A percentile compares a stretch with the other conserved stretches of the same genome.
These are phyloP conservation scores for Neolamprologus modestus DNA, from an alignment of 2,113 vertebrate species.

Conservation along the genomic window DNA sequence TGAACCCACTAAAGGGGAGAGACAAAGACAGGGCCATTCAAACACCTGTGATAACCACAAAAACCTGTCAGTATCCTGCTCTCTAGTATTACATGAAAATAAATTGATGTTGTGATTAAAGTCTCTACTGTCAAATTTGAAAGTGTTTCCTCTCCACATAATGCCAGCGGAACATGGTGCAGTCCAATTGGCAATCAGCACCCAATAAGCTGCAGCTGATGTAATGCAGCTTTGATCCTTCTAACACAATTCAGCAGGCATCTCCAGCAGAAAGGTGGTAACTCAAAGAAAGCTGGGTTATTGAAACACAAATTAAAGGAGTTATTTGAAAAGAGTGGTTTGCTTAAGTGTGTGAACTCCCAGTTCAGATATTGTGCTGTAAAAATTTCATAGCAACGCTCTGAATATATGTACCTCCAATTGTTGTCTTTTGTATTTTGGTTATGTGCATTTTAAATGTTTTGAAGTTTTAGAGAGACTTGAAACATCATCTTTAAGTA, in stretches of 20 bases:
- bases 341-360: background rate
- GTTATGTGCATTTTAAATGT: background rate
- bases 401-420: background rate
- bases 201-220: background rate
- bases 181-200: background rate
- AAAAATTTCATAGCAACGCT: background rate
- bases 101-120: background rate
- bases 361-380: background rate
- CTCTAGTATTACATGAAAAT: background rate
- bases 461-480: background rate
- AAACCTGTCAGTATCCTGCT: background rate
- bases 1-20: background rate
- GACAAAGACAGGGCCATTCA: background rate
- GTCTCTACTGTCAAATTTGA: background rate
- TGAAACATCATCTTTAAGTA: background rate
- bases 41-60: background rate
- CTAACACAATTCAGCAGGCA: background rate
- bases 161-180: background rate
- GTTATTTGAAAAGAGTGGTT: background rate
- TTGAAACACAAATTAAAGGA: background rate
- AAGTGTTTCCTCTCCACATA: background rate
- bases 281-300: background rate
- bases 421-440: background rate
- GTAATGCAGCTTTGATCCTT: background rate
- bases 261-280: background rate